These are phyloP conservation scores for Cantharis rustica DNA, from an alignment of 2,888 invertebrate genomes.

Conservation along the genomic window DNA sequence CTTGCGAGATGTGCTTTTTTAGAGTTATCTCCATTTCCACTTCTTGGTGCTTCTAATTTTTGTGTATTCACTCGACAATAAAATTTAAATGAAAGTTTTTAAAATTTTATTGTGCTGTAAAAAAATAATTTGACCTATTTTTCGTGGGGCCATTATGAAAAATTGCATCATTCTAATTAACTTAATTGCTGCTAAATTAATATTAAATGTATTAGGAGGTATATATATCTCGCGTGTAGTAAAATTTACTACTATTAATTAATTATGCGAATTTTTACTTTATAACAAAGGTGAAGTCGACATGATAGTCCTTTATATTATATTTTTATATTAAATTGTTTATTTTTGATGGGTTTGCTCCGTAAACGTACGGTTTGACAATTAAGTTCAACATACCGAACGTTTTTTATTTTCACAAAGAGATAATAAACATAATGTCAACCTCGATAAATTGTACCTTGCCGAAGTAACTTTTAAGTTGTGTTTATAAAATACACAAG, in stretches of 20 bases:
- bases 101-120: background rate
- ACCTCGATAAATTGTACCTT: background rate
- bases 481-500: background rate
- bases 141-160: background rate
- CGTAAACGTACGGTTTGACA: background rate
- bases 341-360: background rate
- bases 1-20: background rate
- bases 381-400: background rate
- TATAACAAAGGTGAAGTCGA: background rate
- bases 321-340: background rate
- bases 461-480: background rate
- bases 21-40: background rate
- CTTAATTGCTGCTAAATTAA: conserved; percentile 1
- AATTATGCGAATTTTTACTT: background rate
- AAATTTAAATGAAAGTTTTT: background rate
- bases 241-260: background rate
- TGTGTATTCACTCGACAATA: background rate
- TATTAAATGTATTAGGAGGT: background rate
- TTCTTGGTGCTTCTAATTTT: background rate
- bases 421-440: background rate
- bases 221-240: background rate
- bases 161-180: conserved; percentile 8
- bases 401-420: background rate
- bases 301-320: no score
- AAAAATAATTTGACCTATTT: background rate